Evolutionary conservation across 2,797 vertebrate genomes (phyloP), one percentile per base, ranked within the genome.

Genomic region (Ataeniobius toweri): DNA sequence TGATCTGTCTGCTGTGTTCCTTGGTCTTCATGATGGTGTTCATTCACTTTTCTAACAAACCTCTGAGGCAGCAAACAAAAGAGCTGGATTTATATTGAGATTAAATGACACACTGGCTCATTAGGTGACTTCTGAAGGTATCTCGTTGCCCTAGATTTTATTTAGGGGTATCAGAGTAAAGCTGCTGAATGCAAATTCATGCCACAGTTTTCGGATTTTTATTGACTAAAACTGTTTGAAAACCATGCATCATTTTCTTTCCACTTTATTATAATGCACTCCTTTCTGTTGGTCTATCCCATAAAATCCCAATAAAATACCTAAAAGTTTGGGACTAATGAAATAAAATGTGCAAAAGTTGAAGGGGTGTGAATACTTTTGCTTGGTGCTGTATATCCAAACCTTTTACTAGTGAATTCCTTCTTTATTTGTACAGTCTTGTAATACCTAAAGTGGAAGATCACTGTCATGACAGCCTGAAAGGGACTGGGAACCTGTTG

Each of bases 401-500:
- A 46, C 44, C 44, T 46, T 46, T 46, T 36, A 10, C 9, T 18
- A 18, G 50, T 41, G 20, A 24, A 41, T 41, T 20, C 36, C 36
- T 39, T 22, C 61, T 65, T 22, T 18, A 67, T 41, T 41, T 67
- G 63, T 67, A 65, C 36, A 41, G 63, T 12, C 31, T 22, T 5
- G 36, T 39, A 39, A 39, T 39, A 10, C 31, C 59, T 8, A 1
- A 36, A 36, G 28, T 0, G 28, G 59, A 14, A 31, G 59, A 7
- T 63, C 59, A 18, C 28, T 36, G 58, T 61, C 58, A 39, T 65
- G 61, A 36, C 28, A 39, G 28, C 14, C 61, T 20, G 31, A 36
- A 31, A 59, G 31, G 14, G 68, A 71, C 51, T 3, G 74, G 31
- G 56, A 79, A 73, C 68, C 79, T 83, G 71, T 70, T 76, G 72